Conservation (phyloP, 2,113 vertebrate species). For the Hippotragus niger region DNA sequence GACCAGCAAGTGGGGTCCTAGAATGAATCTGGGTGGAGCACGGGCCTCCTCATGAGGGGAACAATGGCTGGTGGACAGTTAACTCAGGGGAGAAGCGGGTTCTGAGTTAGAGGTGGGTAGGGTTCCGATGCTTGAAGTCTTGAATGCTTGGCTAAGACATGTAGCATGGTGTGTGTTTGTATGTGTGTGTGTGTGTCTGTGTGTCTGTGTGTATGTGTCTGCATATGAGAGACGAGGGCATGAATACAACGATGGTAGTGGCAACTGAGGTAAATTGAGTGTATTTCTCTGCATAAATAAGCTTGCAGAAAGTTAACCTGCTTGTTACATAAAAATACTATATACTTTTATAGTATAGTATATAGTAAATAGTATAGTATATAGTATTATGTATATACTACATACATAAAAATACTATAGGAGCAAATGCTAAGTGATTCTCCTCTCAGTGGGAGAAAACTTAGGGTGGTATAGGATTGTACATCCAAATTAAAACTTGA, state of each 20-base stretch:
- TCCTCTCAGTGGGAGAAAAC: not conserved
- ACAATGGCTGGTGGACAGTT: not conserved
- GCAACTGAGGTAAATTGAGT: not conserved
- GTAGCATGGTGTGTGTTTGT: not conserved
- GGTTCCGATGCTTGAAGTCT: not conserved
- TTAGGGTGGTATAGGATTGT: not conserved
- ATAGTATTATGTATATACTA: not conserved
- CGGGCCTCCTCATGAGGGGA: not conserved
- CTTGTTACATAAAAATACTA: not conserved
- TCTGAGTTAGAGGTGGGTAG: not conserved
- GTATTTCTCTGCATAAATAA: not conserved
- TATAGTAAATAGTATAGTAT: not conserved
- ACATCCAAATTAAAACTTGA: conserved; percentile 14
- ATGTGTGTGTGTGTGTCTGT: not conserved
- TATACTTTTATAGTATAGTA: not conserved
- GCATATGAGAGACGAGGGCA: not conserved
- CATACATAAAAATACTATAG: not conserved
- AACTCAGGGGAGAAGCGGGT: not conserved
- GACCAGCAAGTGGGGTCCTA: not conserved
- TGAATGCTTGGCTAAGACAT: not conserved
- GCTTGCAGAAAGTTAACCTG: not conserved
- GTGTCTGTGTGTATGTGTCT: not conserved
- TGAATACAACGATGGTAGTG: not conserved
- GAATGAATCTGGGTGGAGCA: not conserved
- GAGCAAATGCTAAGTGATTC: not conserved